Evolutionary conservation across 1,140 invertebrate genomes (phyloP).

Genomic region (Fopius arisanus): DNA sequence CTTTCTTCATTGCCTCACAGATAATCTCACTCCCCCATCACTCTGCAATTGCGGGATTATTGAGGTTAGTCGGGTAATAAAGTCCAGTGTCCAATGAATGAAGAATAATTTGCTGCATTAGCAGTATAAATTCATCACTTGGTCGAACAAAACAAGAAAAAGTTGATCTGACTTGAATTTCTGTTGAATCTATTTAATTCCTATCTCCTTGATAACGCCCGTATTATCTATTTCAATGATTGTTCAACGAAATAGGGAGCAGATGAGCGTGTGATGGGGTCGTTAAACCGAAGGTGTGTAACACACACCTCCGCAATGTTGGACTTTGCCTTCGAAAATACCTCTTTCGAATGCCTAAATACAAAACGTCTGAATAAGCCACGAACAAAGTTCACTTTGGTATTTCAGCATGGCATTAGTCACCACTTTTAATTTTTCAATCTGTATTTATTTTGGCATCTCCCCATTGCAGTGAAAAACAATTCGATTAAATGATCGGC

Average conservation of each 20-base stretch:
- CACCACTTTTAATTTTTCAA: not conserved
- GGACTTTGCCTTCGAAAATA: conserved; percentile 10
- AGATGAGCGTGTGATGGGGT: not conserved
- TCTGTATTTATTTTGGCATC: not conserved
- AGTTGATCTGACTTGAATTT: too few species aligned
- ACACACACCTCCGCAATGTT: not conserved
- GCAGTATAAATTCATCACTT: too few species aligned
- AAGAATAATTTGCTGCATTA: too few species aligned
- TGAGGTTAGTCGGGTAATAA: too few species aligned
- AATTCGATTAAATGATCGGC: not conserved
- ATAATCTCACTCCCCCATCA: too few species aligned
- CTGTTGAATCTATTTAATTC: not conserved
- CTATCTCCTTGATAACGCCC: not conserved
- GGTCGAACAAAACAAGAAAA: too few species aligned
- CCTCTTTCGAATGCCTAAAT: not conserved
- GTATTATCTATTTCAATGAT: not conserved
- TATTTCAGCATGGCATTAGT: not conserved
- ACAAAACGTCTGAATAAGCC: not conserved
- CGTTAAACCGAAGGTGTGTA: conserved; percentile 5
- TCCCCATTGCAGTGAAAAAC: not conserved
- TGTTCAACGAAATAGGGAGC: not conserved
- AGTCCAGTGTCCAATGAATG: too few species aligned
- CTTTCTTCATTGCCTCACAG: too few species aligned
- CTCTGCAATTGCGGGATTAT: too few species aligned
- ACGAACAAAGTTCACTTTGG: not conserved